Percentiles rank a stretch among this genome's conserved stretches.
These are phyloP conservation scores for Plodia interpunctella DNA, from an alignment of 1,140 invertebrate genomes.

Conservation along the genomic window DNA sequence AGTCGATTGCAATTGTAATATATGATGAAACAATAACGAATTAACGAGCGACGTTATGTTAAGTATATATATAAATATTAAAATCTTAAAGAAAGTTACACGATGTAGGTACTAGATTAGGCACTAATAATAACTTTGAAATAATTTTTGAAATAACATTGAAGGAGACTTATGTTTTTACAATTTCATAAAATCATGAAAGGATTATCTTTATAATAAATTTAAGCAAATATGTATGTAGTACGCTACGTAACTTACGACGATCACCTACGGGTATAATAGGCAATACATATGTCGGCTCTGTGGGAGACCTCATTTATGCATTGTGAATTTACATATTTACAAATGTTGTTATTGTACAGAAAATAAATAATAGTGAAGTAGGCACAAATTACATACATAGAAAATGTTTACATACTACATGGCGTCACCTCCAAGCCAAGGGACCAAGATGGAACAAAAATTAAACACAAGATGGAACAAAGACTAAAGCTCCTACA, in stretches of 20 bases:
- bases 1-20: slow-evolving; percentile 15
- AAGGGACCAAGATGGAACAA: not conserved
- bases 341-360: slow-evolving; percentile 32
- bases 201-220: slow-evolving; percentile 14
- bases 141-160: slow-evolving; percentile 19
- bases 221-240: slow-evolving; percentile 28
- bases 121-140: slow-evolving; percentile 26
- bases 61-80: slow-evolving; percentile 17
- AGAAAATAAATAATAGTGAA: slow-evolving; percentile 8
- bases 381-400: slow-evolving; percentile 19
- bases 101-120: slow-evolving; percentile 15
- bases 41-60: slow-evolving; percentile 7
- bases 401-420: slow-evolving; percentile 6
- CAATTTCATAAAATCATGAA: slow-evolving; percentile 14
- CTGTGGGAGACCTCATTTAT: slow-evolving; percentile 13
- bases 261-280: slow-evolving; percentile 1
- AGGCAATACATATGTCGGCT: slow-evolving; percentile 10
- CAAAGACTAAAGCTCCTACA: too few species aligned
- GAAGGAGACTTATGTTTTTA: slow-evolving; percentile 8
- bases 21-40: slow-evolving; percentile 20
- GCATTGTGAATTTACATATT: slow-evolving; percentile 43
- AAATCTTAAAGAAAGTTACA: slow-evolving; percentile 21
- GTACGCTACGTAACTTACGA: slow-evolving; percentile 25
- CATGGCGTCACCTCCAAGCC: not conserved
- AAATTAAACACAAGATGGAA: too few species aligned